Evolutionary conservation across 2,888 invertebrate species (phyloP), one percentile per base, ranked within the genome.

Genomic region (Drosophila crucigera): DNA sequence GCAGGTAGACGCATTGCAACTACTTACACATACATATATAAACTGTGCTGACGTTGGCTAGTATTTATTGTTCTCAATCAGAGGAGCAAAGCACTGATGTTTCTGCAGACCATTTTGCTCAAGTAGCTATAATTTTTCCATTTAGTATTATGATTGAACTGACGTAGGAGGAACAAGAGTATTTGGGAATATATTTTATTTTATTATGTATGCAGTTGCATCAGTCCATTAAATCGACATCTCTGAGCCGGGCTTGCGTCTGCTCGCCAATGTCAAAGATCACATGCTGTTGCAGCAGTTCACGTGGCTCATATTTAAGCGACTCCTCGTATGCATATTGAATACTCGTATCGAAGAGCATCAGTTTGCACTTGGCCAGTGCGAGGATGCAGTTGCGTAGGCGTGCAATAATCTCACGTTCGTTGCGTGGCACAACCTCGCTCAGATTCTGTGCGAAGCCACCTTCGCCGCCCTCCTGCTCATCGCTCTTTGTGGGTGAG

Each of bases 321-420:
- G 99, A 98, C 91, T 97, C 97, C 83, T 98, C 98, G 92, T 96
- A 99, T 0, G 98, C 98, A 92, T 97, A 97, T 82, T 97, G 95
- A 55, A 99, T 97, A 89, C 97, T 98, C 0, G 98, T 98, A 91
- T 99, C 98, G 85, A 96, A 98, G 3, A 99, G 94, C 95, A 98
- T 96, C 94, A 99, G 96, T 91, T 97, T 97, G 79, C 97, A 97
- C 31, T 97, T 96, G 0, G 97, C 96, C 64, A 99, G 94, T 0
- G 97, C 97, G 55, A 97, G 93, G 75, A 99, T 96, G 92, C 98
- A 98, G 93, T 99, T 99, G 65, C 97, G 95, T 31, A 99, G 93
- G 68, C 99, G 95, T 0, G 96, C 96, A 91, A 99, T 97, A n/a
- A 96, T 96, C 93, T 97, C 97, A 63, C 99, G 95, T 82, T 97